Percentiles rank a stretch among this genome's conserved stretches.
phyloP scores from a whole-genome alignment of 2,888 invertebrate genomes.

The Dexiosoma caninum region DNA sequence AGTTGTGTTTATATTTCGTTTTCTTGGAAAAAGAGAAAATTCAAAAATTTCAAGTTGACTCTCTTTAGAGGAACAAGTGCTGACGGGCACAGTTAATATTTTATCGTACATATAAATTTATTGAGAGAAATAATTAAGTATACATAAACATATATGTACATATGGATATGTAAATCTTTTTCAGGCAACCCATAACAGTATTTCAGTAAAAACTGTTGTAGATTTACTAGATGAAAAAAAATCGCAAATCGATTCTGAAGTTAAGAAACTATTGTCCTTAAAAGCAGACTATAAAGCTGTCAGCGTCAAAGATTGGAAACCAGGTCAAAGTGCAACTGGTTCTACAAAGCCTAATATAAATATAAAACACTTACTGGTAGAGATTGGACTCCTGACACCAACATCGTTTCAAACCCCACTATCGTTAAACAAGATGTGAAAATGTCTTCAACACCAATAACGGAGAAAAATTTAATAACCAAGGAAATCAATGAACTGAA shows the following conservation, averaged over 20 bases:
- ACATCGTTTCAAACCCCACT: constrained; percentile 53
- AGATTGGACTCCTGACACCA: constrained; percentile 77
- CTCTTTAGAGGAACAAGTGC: constrained; percentile 19
- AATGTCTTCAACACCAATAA: constrained; percentile 63
- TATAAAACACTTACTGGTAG: constrained; percentile 80
- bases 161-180: background rate
- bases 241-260: constrained; percentile 79
- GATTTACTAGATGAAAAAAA: constrained; percentile 71
- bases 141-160: background rate
- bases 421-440: constrained; percentile 54
- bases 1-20: too few relatives aligned
- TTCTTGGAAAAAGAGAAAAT: too few relatives aligned
- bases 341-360: constrained; percentile 68
- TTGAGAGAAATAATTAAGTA: too few relatives aligned
- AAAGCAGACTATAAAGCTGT: constrained; percentile 84
- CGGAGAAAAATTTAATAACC: constrained; percentile 73
- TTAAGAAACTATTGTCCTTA: constrained; percentile 80
- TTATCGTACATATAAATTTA: too few relatives aligned
- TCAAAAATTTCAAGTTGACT: too few relatives aligned
- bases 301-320: constrained; percentile 82
- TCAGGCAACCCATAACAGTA: constrained; percentile 50
- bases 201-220: constrained; percentile 60
- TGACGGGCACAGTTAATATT: constrained; percentile 47
- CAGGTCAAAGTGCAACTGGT: constrained; percentile 72
- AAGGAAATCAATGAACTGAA: constrained; percentile 81